Evolutionary conservation across 2,113 vertebrate species (phyloP), one percentile per base, ranked within the genome.

Genomic region (Pantherophis guttatus): DNA sequence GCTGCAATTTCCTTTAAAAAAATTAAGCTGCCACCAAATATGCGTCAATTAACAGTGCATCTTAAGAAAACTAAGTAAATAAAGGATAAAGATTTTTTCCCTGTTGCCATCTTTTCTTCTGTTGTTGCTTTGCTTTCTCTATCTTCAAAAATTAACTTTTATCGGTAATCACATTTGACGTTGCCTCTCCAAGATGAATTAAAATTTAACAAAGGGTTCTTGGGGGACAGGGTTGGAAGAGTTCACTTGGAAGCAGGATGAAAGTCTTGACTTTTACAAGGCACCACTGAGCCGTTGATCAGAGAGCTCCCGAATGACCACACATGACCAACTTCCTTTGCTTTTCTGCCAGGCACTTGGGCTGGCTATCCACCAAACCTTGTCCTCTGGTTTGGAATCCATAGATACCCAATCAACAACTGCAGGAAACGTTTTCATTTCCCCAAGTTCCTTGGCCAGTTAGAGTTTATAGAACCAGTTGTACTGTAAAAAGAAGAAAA

Each of bases 381-480:
- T 94, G 89, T 94, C 75, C 65, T 92, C 52, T 52, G 95, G 12
- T 87, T 39, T 86, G 52, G 92, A 19, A 88, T 91, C 54, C 93
- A 94, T 94, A 92, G 62, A 26, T 90, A 96, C 90, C 87, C 92
- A 57, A 24, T 50, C 33, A 90, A 57, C n/a, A 70, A 87, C 54
- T 26, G 91, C n/a, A 86, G 90, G 91, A 96, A 92, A 93, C 93
- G 89, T 95, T 94, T 95, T 92, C 81, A 96, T 96, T 95, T 94
- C 91, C 95, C 94, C 96, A 93, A 92, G 93, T 96, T 95, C 91
- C 94, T 96, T 96, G 94, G 94, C 95, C 94, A 96, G 93, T 97
- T 94, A 96, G 94, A 92, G 85, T 95, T 95, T 7, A 89, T 94
- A 92, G 48, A 92, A 92, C 21, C 57, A n/a, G 93, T 86, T 94